phyloP scores from a whole-genome alignment of 1,140 invertebrate species.

The Cepaea nemoralis region DNA sequence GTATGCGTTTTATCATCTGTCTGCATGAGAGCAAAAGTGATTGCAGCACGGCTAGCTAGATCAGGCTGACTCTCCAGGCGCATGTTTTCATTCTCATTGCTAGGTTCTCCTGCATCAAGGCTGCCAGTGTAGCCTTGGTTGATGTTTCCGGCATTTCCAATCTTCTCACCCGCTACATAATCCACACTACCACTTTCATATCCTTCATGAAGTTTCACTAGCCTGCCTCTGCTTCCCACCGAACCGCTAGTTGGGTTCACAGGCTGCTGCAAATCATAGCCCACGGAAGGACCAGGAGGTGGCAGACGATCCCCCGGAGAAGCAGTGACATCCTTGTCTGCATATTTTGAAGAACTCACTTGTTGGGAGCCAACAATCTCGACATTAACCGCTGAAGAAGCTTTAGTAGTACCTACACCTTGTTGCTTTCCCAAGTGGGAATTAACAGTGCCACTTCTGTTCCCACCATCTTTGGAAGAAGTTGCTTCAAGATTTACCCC shows the following conservation, averaged over 20 bases:
- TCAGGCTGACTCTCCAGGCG: constrained; percentile 49
- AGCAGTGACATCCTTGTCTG: constrained; percentile 15
- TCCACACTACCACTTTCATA: constrained; percentile 23
- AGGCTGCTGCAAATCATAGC: background rate
- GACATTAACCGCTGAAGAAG: background rate
- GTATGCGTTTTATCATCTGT: constrained; percentile 68
- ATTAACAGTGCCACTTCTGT: background rate
- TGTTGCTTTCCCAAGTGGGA: constrained; percentile 24
- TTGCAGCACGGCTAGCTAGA: constrained; percentile 56
- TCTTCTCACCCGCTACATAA: constrained; percentile 16
- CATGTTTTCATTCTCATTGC: constrained; percentile 44
- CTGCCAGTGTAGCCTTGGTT: background rate
- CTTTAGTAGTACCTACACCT: background rate
- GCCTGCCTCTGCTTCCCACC: background rate
- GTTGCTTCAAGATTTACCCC: constrained; percentile 21
- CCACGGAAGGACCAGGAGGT: constrained; percentile 38
- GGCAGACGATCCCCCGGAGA: constrained; percentile 38
- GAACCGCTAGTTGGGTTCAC: background rate
- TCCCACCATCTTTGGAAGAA: constrained; percentile 25
- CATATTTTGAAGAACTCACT: background rate
- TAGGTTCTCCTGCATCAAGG: constrained; percentile 40
- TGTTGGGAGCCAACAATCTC: background rate
- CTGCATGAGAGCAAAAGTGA: constrained; percentile 65
- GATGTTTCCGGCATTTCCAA: background rate
- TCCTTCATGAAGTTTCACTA: constrained; percentile 26